Conservation (phyloP, 2,888 invertebrate genomes). For the Brachylomia viminalis region DNA sequence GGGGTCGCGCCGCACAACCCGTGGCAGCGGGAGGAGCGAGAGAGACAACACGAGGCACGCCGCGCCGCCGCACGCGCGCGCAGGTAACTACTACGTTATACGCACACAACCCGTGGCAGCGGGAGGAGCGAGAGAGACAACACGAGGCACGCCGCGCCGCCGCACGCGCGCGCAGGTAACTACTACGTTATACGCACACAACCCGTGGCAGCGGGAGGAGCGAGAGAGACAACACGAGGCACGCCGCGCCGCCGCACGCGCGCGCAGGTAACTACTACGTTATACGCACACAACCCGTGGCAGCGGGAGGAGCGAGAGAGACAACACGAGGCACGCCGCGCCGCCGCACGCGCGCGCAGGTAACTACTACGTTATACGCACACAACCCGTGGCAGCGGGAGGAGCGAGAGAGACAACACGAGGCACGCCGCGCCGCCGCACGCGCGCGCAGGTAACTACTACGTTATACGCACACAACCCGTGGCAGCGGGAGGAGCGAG, state of each 20-base stretch:
- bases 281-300: background rate
- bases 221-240: constrained; percentile 54
- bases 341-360: constrained; percentile 78
- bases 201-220: constrained; percentile 2
- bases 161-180: constrained; percentile 84
- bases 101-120: background rate
- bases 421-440: no score
- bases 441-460: no score
- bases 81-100: constrained; percentile 78
- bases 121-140: background rate
- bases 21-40: constrained; percentile 98
- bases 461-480: no score
- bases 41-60: constrained; percentile 91
- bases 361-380: constrained; percentile 74
- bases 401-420: background rate
- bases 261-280: constrained; percentile 81
- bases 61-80: constrained; percentile 76
- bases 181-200: background rate
- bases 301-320: background rate
- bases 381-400: background rate
- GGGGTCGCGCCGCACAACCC: constrained; percentile 92
- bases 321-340: constrained; percentile 71
- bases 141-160: constrained; percentile 75
- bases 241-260: constrained; percentile 76
- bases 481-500: no score